Evolutionary conservation across 53 echinoderm and acorn worm genomes (phyloP), one percentile per base, ranked within the genome.

Genomic region (Hippasteria phrygiana): DNA sequence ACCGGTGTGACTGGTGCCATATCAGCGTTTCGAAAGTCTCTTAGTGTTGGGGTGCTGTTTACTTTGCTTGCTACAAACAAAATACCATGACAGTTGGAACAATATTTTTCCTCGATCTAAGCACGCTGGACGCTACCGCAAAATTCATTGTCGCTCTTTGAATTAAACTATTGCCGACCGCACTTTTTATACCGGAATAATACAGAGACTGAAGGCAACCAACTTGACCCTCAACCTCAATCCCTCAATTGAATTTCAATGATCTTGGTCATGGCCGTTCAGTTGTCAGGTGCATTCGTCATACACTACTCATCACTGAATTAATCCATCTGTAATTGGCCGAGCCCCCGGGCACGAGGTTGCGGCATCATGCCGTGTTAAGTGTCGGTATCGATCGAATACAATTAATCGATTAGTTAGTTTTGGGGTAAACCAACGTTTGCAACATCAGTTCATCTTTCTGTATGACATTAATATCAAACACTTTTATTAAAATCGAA

Each of bases 281-380:
- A 82, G 45, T 31, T 46, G 64, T 42, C 82, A 63, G 46, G 43
- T 64, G 64, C 33, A 43, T 34, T 66, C 64, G 26, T 41, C 36
- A 45, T 16, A 32, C 20, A 62, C 64, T 43, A 28, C 82, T 82
- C 43, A 66, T 82, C 82, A 64, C 50, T 82, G 82, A 41, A 66
- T 81, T 82, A 82, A 73, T 73, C 1, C 73, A 73, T 73, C n/a
- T 3, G 43, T 73, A 73, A 82, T 65, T 64, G 82, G 24, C 82
- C 33, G 1, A 55, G 62, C 40, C 79, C 71, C 77, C 36, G 69
- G 13, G 36, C 34, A 36, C 69, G 36, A 67, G n/a, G 69, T 67
- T 67, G 69, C 37, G 34, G 69, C 16, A 67, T 10, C 34, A 2
- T 1, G 35, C 3, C 4, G 37, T 12, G 34, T 3, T 67, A 18